Base-by-base conservation (phyloP, 2,113 vertebrate genomes). In the Cettia cetti region DNA sequence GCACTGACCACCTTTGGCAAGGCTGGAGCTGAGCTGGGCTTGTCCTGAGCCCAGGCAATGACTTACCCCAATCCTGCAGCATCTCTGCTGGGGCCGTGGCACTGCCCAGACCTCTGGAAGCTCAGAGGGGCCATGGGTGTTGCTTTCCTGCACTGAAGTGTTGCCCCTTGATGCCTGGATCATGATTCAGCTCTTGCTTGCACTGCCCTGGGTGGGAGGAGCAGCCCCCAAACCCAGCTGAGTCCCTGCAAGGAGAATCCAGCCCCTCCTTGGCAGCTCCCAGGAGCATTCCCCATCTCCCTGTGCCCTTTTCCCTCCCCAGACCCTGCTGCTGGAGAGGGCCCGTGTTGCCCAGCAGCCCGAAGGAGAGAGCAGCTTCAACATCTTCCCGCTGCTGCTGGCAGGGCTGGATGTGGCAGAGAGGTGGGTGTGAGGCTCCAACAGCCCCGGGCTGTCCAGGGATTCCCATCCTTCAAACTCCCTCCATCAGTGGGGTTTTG, bases 281-380 rank as follows among this genome's bases (percentile, higher is more conserved):
- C 21, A 7, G 59, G 14, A 26, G 33, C 80, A 33, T 16, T 86
- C 49, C 33, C 33, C 68, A 39, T 6, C 6, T 60, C 61, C n/a
- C 53, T 45, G 69, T 47, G 2, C 61, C 30, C 18, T 18, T 8
- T 45, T 50, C 44, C 35, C 44, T 92, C 66, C 83, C 76, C 96
- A 99, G 99, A 99, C 99, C 1, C 96, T 99, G 98, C 98, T 99
- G 92, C 68, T 99, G 98, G 99, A 99, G 96, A 98, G 98, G 66
- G 97, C 97, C 93, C 98, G 97, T 0, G 98, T 99, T 7, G 98
- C 98, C 12, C 98, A 97, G 95, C 98, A 94, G 77, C 98, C 97
- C 0, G 94, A 95, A 0, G 98, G 98, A 22, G 99, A 99, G 95
- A 98, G 98, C 92, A 99, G 89, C 96, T 99, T 99, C 96, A 97